Conservation (phyloP, 92 coral and sea anemone species). For the Epizoanthus stellaris region DNA sequence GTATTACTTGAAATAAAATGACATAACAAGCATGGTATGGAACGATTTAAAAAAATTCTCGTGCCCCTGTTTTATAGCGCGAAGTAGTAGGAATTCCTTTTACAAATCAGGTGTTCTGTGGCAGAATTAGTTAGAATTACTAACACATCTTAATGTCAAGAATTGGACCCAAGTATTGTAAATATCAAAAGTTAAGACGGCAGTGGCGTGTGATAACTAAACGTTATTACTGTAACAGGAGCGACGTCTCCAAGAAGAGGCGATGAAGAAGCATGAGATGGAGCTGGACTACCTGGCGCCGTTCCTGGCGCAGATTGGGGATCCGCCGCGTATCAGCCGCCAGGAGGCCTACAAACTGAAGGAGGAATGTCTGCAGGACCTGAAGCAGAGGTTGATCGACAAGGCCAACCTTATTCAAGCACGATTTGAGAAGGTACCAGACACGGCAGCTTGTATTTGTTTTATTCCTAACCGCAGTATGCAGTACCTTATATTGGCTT, state of each 20-base stretch:
- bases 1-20: no score
- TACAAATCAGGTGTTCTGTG: no score
- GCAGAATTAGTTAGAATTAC: no score
- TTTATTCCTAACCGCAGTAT: background rate
- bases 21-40: no score
- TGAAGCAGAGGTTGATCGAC: conserved; percentile 94
- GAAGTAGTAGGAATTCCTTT: no score
- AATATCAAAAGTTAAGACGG: background rate
- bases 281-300: conserved; percentile 98
- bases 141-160: no score
- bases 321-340: conserved; percentile 85
- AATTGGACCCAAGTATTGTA: background rate
- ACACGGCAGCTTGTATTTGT: background rate
- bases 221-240: conserved; percentile 54
- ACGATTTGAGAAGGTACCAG: conserved; percentile 93
- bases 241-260: conserved; percentile 94
- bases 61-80: no score
- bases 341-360: conserved; percentile 93
- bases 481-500: no score
- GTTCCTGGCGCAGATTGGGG: conserved; percentile 99
- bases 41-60: no score
- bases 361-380: conserved; percentile 98
- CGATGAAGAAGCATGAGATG: conserved; percentile 96
- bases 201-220: background rate
- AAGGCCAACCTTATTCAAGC: conserved; percentile 98